phyloP scores from a whole-genome alignment of 30 jellyfish, hydroid and myxozoan genomes.

The Turritopsis dohrnii region DNA sequence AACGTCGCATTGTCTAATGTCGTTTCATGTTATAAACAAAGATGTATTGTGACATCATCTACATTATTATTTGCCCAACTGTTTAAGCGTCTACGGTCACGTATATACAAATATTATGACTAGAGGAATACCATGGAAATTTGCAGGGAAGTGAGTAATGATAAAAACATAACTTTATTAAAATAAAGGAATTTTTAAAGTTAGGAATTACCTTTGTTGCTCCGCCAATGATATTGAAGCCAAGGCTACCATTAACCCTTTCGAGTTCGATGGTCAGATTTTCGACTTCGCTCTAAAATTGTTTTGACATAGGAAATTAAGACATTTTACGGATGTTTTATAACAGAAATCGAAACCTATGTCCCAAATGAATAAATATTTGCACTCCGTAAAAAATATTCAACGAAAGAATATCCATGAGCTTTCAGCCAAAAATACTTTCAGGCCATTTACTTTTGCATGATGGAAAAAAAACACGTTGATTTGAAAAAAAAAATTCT shows the following conservation, averaged over 20 bases:
- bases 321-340: no score
- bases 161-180: background rate
- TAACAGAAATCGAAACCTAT: no score
- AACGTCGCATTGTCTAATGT: background rate
- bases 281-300: slow-evolving; percentile 42
- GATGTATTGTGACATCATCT: background rate
- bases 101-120: background rate
- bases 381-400: no score
- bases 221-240: slow-evolving; percentile 94
- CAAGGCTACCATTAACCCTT: slow-evolving; percentile 84
- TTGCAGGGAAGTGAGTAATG: background rate
- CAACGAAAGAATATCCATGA: no score
- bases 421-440: no score
- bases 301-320: background rate
- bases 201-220: slow-evolving; percentile 44
- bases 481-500: no score
- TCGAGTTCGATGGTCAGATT: slow-evolving; percentile 38
- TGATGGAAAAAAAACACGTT: no score
- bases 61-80: background rate
- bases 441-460: no score
- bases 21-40: background rate
- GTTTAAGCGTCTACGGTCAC: background rate
- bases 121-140: background rate
- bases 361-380: no score
- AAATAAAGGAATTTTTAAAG: no score